phyloP scores from a whole-genome alignment of 2,113 vertebrate species.

The Scophthalmus maximus region DNA sequence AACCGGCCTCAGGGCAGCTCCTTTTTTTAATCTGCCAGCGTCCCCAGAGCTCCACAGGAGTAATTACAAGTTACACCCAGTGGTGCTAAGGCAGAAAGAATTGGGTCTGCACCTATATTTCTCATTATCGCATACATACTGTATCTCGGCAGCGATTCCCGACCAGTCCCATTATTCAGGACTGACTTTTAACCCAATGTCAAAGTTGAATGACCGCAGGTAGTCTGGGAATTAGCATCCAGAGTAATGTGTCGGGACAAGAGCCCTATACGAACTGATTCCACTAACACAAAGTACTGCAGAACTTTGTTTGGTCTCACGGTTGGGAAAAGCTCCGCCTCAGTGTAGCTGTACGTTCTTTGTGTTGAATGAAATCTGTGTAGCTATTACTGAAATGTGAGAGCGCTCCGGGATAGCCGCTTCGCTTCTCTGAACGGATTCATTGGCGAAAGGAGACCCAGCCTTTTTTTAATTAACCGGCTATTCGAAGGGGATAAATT shows the following conservation, averaged over 20 bases:
- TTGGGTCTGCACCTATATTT: constrained; percentile 47
- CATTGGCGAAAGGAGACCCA: neutral
- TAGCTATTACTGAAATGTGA: neutral
- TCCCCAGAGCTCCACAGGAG: constrained; percentile 46
- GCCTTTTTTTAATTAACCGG: neutral
- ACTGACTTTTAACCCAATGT: constrained; percentile 45
- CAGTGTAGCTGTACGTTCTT: neutral
- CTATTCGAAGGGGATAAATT: neutral
- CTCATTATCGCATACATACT: constrained; percentile 62
- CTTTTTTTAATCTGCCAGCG: constrained; percentile 65
- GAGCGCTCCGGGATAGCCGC: neutral
- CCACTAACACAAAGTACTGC: neutral
- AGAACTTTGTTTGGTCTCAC: constrained; percentile 6
- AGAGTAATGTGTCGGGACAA: constrained; percentile 8
- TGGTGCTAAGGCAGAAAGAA: constrained; percentile 55
- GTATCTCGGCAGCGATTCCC: constrained; percentile 54
- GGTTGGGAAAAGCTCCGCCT: neutral
- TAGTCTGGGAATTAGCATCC: constrained; percentile 14
- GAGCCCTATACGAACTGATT: constrained; percentile 7
- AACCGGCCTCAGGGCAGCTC: constrained; percentile 39
- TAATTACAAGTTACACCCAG: constrained; percentile 73
- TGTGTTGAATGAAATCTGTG: neutral
- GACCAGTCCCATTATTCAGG: constrained; percentile 49
- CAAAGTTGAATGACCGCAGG: constrained; percentile 40
- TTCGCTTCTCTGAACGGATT: neutral